Evolutionary conservation across 2,888 invertebrate genomes (phyloP).

Genomic region (Podotricha telesiphe): DNA sequence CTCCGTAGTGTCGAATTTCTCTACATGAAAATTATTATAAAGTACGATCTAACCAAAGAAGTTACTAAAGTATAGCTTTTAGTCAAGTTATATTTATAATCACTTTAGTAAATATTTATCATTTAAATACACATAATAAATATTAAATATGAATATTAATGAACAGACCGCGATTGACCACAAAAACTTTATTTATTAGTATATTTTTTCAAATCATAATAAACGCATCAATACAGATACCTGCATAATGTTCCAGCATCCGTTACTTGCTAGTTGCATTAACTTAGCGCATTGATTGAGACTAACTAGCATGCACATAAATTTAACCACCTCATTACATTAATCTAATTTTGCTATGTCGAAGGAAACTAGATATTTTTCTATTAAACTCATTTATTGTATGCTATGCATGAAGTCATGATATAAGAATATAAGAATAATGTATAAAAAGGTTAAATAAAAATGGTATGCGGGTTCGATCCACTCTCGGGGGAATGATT

Average conservation of each 20-base stretch:
- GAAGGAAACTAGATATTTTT: conserved; percentile 1
- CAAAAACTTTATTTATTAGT: neutral
- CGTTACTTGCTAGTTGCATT: conserved; percentile 14
- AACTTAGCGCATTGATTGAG: conserved; percentile 13
- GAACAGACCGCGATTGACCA: neutral
- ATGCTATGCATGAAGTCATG: no score
- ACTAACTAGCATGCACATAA: conserved; percentile 6
- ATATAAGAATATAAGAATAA: no score
- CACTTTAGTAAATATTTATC: no score
- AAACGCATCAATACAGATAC: neutral
- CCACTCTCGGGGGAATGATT: no score
- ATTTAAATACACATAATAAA: neutral
- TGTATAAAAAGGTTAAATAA: no score
- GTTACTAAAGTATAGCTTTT: no score
- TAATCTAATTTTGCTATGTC: conserved; percentile 18
- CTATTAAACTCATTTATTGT: conserved; percentile 15
- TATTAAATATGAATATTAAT: neutral
- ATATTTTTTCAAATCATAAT: neutral
- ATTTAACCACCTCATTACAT: conserved; percentile 23
- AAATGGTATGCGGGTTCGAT: no score
- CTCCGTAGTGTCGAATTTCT: no score
- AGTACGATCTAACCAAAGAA: no score
- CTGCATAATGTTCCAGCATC: neutral
- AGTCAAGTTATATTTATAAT: no score
- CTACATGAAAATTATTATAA: no score